phyloP scores from a whole-genome alignment of 2,888 invertebrate genomes.

The Allophyes oxyacanthae region DNA sequence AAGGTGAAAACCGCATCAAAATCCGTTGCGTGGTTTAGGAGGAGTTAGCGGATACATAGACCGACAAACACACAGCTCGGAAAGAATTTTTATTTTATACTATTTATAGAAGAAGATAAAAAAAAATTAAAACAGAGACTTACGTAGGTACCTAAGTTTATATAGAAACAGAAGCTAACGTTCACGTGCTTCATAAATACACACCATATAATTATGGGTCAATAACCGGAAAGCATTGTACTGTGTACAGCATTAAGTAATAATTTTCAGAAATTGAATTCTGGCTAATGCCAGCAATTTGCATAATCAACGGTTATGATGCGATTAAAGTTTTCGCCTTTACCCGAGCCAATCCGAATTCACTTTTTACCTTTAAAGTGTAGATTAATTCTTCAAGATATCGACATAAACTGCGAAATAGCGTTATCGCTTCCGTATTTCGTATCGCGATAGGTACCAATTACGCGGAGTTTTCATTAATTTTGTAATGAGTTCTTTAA shows the following conservation, averaged over 20 bases:
- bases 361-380: slow-evolving; percentile 50
- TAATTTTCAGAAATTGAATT: slow-evolving; percentile 84
- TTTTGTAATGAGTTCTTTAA: slow-evolving; percentile 37
- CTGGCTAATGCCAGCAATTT: slow-evolving; percentile 76
- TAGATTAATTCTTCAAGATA: slow-evolving; percentile 51
- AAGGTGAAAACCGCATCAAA: no score
- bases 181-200: slow-evolving; percentile 59
- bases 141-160: slow-evolving; percentile 26
- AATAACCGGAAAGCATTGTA: slow-evolving; percentile 64
- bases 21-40: no score
- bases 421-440: slow-evolving; percentile 41
- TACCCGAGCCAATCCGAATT: slow-evolving; percentile 43
- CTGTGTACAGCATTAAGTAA: slow-evolving; percentile 64
- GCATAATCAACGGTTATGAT: slow-evolving; percentile 64
- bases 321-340: slow-evolving; percentile 62
- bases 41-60: no score
- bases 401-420: slow-evolving; percentile 28
- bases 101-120: no score
- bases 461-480: slow-evolving; percentile 42
- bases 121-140: slow-evolving; percentile 21
- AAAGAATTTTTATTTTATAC: no score
- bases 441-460: slow-evolving; percentile 43
- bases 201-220: slow-evolving; percentile 68
- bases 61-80: no score
- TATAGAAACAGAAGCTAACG: slow-evolving; percentile 50